Evolutionary conservation across 2,113 vertebrate genomes (phyloP), one percentile per base, ranked within the genome.

Genomic region (Motacilla tschutschensis): DNA sequence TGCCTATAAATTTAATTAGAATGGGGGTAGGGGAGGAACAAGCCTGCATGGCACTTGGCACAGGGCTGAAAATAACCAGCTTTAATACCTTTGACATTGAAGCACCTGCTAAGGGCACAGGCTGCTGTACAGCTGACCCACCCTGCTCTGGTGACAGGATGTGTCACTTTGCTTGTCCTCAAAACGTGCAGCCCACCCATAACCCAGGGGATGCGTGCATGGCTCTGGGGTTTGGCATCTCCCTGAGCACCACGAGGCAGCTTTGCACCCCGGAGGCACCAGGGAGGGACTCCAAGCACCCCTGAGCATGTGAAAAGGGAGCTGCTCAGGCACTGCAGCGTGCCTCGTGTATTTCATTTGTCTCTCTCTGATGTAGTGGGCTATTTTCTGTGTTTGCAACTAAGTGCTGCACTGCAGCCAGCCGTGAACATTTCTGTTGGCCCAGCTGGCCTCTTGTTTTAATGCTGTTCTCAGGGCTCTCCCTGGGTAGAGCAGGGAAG

Each of bases 31-130:
- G 73, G 67, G 85, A 80, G 57, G 80, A 74, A 88, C 48, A 75
- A 80, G 66, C 20, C n/a, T 20, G 66, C 67, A 46, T 5, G 0
- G 66, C 41, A 19, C 83, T 71, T 69, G 83, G 87, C 63, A 89
- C 85, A 73, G 87, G 0, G 10, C 90, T 91, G 92, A 60, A 89
- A 90, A 95, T 88, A 92, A 82, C 58, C 50, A 40, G 83, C 59
- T 94, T 91, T 91, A 80, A 93, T 89, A 83, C 58, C 86, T 90
- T 67, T 86, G 87, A 94, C 94, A 93, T 14, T 66, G 92, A 95
- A 83, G 80, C 53, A 85, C 88, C 89, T 91, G 88, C 87, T 88
- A 43, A 91, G 92, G 91, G 91, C 87, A 77, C 40, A 73, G 75
- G 41, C 59, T 3, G 9, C 65, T 40, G 26, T 33, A 25, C 74